These are phyloP conservation scores for Myrmophylax atrothorax DNA, from an alignment of 2,113 vertebrate genomes.

Conservation along the genomic window DNA sequence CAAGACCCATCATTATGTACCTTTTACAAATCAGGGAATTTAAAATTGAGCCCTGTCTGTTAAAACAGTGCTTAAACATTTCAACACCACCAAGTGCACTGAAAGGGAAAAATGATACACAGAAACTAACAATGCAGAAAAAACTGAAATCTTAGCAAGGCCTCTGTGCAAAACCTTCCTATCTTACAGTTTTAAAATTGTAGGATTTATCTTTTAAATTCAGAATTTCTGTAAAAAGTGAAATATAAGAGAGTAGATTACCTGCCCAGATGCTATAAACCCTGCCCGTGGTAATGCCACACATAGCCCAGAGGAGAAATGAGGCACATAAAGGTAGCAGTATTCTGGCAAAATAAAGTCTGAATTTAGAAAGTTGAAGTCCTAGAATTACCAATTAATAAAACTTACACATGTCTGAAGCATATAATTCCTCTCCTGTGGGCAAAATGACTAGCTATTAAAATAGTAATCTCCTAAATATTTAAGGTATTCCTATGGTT, in stretches of 20 bases:
- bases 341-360: not conserved
- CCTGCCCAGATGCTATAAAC: conserved; percentile 9
- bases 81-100: not conserved
- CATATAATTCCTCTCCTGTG: not conserved
- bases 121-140: conserved; percentile 13
- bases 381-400: conserved; percentile 24
- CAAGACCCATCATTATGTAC: not conserved
- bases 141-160: not conserved
- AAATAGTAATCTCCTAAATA: not conserved
- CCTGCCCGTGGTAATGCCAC: not conserved
- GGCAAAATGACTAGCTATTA: not conserved
- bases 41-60: not conserved
- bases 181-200: not conserved
- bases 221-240: not conserved
- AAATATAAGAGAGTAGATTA: not conserved
- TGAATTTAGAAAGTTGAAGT: not conserved
- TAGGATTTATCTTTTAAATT: not conserved
- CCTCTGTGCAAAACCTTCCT: not conserved
- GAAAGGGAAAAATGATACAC: conserved; percentile 11
- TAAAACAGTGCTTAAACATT: conserved; percentile 12
- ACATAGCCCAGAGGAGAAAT: not conserved
- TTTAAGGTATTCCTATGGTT: not conserved
- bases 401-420: not conserved
- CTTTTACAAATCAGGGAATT: conserved; percentile 40
- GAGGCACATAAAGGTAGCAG: not conserved